Conservation (phyloP, 2,888 invertebrate genomes). For the Teinopalpus imperialis region DNA sequence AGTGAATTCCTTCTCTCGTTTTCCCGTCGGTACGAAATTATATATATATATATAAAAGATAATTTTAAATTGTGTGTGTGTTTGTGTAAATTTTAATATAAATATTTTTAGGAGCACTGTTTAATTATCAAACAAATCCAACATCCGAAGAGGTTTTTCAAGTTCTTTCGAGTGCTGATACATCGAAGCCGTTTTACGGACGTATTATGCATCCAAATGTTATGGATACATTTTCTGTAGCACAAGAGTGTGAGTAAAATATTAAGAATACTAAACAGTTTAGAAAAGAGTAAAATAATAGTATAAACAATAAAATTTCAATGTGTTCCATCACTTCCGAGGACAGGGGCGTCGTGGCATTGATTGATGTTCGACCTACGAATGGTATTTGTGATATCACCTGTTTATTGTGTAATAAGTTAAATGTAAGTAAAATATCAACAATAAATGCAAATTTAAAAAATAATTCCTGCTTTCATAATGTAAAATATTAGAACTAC, state of each 20-base stretch:
- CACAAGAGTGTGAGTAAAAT: constrained; percentile 58
- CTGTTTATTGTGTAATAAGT: constrained; percentile 63
- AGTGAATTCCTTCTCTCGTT: constrained; percentile 39
- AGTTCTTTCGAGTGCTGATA: constrained; percentile 44
- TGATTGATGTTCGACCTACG: constrained; percentile 65
- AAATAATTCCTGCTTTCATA: too few relatives aligned
- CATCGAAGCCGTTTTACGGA: constrained; percentile 52
- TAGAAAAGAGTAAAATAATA: too few relatives aligned
- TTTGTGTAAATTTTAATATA: too few relatives aligned
- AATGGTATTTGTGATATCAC: constrained; percentile 62
- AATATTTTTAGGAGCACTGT: constrained; percentile 71
- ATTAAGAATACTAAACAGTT: too few relatives aligned
- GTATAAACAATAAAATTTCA: constrained; percentile 39
- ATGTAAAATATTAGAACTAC: too few relatives aligned
- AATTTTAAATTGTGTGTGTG: too few relatives aligned
- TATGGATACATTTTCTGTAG: constrained; percentile 61
- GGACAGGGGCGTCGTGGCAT: constrained; percentile 51
- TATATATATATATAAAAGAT: too few relatives aligned
- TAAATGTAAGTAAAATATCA: constrained; percentile 53
- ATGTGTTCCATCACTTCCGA: constrained; percentile 59
- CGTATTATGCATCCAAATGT: constrained; percentile 47
- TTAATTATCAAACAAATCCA: constrained; percentile 52
- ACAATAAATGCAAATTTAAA: background rate
- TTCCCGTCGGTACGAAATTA: constrained; percentile 58
- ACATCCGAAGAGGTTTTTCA: constrained; percentile 51